Evolutionary conservation across 2,797 vertebrate genomes (phyloP).

Genomic region (Muscicapa comitata): DNA sequence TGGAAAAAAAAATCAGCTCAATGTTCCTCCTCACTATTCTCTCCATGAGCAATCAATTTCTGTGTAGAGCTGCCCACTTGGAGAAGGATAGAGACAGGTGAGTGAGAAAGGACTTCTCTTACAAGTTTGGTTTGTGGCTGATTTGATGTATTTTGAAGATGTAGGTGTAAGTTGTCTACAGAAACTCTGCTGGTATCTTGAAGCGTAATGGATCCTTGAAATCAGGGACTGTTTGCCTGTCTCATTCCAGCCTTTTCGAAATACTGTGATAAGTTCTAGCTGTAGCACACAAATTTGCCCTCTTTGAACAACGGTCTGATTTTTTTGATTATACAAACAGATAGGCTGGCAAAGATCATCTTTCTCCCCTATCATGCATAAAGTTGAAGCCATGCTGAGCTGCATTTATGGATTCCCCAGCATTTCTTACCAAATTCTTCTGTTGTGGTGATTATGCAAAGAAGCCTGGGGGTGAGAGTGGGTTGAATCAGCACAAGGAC

Average conservation of each 20-base stretch:
- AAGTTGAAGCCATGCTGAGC: not conserved
- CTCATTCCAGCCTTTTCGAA: fast-evolving
- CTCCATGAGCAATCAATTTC: not conserved
- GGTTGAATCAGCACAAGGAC: not conserved
- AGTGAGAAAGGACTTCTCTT: not conserved
- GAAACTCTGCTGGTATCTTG: not conserved
- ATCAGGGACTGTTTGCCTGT: not conserved
- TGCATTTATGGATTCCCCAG: not conserved
- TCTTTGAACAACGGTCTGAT: not conserved
- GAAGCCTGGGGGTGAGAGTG: not conserved
- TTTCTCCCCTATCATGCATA: not conserved
- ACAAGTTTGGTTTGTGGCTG: not conserved
- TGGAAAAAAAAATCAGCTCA: not conserved
- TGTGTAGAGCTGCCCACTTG: not conserved
- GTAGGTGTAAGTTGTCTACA: not conserved
- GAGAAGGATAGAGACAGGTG: not conserved
- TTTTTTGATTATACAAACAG: not conserved
- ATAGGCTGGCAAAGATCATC: not conserved
- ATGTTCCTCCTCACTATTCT: not conserved
- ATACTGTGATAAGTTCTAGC: not conserved
- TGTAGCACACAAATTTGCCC: not conserved
- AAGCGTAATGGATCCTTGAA: not conserved
- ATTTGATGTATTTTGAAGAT: not conserved
- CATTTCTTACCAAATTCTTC: not conserved
- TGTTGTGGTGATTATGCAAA: not conserved